Base-by-base conservation (phyloP, 2,113 vertebrate genomes). In the Dasyprocta punctata region DNA sequence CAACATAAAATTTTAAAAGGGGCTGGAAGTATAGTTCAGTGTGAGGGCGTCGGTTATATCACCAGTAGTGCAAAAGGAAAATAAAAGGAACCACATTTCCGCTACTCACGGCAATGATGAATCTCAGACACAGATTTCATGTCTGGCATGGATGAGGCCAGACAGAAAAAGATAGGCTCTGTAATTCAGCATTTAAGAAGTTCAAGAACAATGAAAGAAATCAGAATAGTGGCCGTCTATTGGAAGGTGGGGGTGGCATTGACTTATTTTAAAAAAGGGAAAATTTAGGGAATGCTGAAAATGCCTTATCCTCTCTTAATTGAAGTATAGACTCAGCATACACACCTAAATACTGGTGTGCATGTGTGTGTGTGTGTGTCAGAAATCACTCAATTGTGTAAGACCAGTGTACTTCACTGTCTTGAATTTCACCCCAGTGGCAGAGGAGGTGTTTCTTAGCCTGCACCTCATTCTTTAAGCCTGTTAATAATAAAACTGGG, bases 21-120 rank as follows among this genome's bases (percentile, higher is more conserved):
- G 26, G 13, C 75, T 17, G 44, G 47, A 26, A 52, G 33, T 52
- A 47, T 33, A 49, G 47, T 33, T 78, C 47, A 33, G 47, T 52
- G 44, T 4, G 7, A 52, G 28, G 47, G 75, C 47, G 28, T 47
- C 8, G 13, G 7, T 78, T 78, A 30, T 49, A 78, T 19, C 12
- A 30, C 26, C 28, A 49, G 47, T 52, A 33, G 7, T 33, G 30
- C 26, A 28, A 75, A 28, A 75, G 11, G 73, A 44, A 33, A 33
- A 52, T 7, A 52, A 78, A 78, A 78, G 17, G 1, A 7, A 49
- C 47, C 28, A 78, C 28, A 49, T 49, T 33, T 33, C 75, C 1
- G 2, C 24, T 49, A 30, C 75, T 47, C 44, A 5, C 9, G 0
- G 6, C 4, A 4, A 0, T 12, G 67, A 2, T 3, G 3, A 17